Conservation (phyloP, 2,113 vertebrate species). For the Sula dactylatra region DNA sequence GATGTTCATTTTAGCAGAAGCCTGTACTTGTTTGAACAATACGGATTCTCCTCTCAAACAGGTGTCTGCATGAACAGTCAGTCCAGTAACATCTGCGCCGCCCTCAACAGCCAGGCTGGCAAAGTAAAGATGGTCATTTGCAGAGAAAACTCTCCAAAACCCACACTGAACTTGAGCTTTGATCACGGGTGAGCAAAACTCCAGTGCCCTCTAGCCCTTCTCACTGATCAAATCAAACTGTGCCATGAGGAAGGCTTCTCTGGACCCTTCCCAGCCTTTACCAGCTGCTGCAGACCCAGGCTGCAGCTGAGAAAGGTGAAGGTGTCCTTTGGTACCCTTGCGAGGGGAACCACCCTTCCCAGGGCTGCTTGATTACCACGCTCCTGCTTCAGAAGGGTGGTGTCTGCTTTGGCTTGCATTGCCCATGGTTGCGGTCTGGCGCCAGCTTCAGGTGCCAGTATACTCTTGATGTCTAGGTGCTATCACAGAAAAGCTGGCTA, state of each 20-base stretch:
- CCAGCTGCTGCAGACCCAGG: not conserved
- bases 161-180: not conserved
- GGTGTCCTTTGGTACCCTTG: not conserved
- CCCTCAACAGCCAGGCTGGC: not conserved
- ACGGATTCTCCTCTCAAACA: not conserved
- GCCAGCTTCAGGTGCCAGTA: not conserved
- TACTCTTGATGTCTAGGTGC: not conserved
- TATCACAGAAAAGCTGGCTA: not conserved
- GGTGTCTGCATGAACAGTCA: not conserved
- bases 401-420: not conserved
- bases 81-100: not conserved
- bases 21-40: not conserved
- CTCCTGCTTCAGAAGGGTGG: not conserved
- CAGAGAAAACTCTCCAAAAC: not conserved
- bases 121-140: not conserved
- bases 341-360: not conserved
- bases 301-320: not conserved
- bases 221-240: not conserved
- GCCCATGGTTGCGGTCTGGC: not conserved
- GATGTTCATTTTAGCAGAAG: not conserved
- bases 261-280: not conserved
- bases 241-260: not conserved
- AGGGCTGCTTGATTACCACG: not conserved
- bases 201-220: not conserved
- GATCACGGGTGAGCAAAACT: not conserved